These are phyloP conservation scores for Herpetotheres cachinnans DNA, from an alignment of 2,113 vertebrate species.

Conservation along the genomic window DNA sequence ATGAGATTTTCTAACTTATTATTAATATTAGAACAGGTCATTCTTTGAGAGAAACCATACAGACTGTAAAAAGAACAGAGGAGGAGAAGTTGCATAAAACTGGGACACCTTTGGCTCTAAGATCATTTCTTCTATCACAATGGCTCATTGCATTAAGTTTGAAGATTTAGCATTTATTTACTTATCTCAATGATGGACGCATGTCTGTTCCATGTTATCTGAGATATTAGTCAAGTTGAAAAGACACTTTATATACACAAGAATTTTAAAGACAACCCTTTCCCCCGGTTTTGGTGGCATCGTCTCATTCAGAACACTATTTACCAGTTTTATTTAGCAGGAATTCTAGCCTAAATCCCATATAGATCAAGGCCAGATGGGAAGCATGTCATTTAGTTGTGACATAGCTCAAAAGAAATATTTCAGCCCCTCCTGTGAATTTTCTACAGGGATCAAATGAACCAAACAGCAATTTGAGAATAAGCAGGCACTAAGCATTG, in stretches of 20 bases:
- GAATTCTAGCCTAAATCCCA: background rate
- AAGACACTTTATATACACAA: background rate
- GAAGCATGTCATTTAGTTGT: background rate
- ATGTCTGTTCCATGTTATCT: background rate
- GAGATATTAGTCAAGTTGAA: background rate
- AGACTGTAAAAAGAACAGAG: background rate
- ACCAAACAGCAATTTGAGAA: background rate
- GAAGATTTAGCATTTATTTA: slow-evolving; percentile 38
- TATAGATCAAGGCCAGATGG: background rate
- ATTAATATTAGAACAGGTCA: slow-evolving; percentile 37
- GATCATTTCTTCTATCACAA: slow-evolving; percentile 16
- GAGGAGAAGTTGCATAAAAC: background rate
- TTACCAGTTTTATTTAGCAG: background rate
- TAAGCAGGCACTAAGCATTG: slow-evolving; percentile 14
- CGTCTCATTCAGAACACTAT: background rate
- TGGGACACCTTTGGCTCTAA: slow-evolving; percentile 22
- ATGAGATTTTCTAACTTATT: slow-evolving; percentile 52
- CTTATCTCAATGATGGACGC: background rate
- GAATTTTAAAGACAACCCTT: background rate
- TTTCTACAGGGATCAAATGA: slow-evolving; percentile 5
- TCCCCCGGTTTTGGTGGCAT: background rate
- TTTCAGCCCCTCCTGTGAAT: background rate
- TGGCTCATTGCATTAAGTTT: background rate
- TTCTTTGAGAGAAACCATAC: slow-evolving; percentile 53
- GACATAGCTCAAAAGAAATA: background rate